Percentiles rank a stretch among this genome's conserved stretches.
phyloP scores from a whole-genome alignment of 2,113 vertebrate genomes.

The Melanerpes aurifrons region DNA sequence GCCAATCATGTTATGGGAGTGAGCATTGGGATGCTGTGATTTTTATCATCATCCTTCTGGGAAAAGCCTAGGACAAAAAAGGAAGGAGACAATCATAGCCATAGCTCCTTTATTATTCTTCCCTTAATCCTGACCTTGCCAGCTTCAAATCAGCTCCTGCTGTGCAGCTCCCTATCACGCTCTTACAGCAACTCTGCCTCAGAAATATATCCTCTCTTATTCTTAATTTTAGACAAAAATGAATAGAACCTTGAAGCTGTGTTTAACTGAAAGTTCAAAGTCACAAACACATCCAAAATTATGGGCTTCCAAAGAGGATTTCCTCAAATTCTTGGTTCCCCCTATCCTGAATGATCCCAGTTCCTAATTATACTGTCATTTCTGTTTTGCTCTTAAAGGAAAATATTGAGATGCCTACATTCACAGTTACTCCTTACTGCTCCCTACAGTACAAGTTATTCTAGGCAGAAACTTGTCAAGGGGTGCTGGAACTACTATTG shows the following conservation, averaged over 20 bases:
- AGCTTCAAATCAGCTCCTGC: slow-evolving; percentile 27
- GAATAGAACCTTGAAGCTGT: background rate
- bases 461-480: background rate
- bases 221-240: background rate
- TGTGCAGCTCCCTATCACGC: background rate
- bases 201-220: background rate
- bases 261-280: background rate
- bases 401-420: background rate
- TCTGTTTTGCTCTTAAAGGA: background rate
- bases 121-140: background rate
- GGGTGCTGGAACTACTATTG: too few species aligned
- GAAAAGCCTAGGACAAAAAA: background rate
- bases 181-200: background rate
- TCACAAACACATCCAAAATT: background rate
- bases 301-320: background rate
- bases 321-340: background rate
- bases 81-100: background rate
- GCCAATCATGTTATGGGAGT: background rate
- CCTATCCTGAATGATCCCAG: background rate
- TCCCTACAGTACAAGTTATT: background rate
- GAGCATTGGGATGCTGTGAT: background rate
- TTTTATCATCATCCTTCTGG: background rate
- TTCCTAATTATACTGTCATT: background rate
- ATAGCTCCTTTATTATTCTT: background rate
- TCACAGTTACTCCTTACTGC: background rate